Conservation (phyloP, 2,888 invertebrate species). For the Polyommatus icarus region DNA sequence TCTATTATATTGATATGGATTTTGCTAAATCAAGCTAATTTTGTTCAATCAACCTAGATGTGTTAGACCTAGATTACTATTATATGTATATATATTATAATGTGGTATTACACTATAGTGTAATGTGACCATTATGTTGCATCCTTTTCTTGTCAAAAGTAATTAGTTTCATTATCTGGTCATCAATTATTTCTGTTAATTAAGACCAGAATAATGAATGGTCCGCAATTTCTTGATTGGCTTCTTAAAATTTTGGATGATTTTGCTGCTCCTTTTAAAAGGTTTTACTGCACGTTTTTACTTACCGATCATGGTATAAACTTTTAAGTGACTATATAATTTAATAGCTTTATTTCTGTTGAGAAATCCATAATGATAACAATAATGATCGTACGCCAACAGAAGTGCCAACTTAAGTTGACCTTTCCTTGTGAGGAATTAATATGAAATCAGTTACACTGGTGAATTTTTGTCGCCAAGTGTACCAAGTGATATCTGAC, state of each 20-base stretch:
- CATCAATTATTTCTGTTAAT: background rate
- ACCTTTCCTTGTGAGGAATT: background rate
- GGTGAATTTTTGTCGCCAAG: background rate
- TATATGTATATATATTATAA: no score
- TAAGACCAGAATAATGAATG: background rate
- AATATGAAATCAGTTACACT: background rate
- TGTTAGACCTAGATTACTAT: no score
- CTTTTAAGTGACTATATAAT: slow-evolving; percentile 31
- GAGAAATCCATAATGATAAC: slow-evolving; percentile 32
- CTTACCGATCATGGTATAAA: slow-evolving; percentile 23
- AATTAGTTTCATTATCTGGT: background rate
- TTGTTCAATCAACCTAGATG: no score
- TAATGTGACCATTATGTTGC: no score
- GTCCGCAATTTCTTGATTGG: slow-evolving; percentile 4
- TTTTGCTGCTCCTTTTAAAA: slow-evolving; percentile 13
- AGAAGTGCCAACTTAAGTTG: background rate
- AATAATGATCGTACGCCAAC: slow-evolving; percentile 1
- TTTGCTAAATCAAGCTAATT: no score
- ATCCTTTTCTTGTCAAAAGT: background rate
- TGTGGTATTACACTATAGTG: no score
- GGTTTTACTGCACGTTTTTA: slow-evolving; percentile 23
- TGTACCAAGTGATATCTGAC: background rate
- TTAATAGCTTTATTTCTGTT: slow-evolving; percentile 33
- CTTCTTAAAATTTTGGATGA: background rate
- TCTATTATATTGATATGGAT: no score